Conservation (phyloP, 2,113 vertebrate genomes). For the Symphodus melops region DNA sequence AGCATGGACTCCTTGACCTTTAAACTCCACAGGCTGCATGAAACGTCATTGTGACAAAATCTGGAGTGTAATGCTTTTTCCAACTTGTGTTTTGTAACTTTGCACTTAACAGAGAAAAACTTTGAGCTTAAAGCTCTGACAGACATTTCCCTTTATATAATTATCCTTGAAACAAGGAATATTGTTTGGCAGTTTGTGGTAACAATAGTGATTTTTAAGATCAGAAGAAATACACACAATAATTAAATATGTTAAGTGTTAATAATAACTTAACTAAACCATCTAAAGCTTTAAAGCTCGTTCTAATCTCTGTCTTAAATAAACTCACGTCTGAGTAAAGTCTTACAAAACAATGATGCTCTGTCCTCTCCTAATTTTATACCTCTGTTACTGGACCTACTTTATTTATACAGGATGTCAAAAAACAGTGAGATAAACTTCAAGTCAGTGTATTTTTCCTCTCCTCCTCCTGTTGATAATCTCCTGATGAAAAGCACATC, state of each 20-base stretch:
- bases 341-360: neutral
- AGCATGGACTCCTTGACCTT: conserved; percentile 31
- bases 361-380: conserved; percentile 21
- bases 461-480: conserved; percentile 49
- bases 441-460: conserved; percentile 22
- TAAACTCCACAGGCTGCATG: neutral
- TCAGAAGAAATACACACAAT: neutral
- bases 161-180: conserved; percentile 3
- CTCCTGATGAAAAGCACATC: conserved; percentile 68
- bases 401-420: conserved; percentile 16
- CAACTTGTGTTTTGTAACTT: too few species aligned
- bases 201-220: conserved; percentile 13
- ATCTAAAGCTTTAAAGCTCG: conserved; percentile 10
- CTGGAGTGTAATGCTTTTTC: too few species aligned
- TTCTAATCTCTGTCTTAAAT: conserved; percentile 13
- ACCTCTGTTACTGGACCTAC: conserved; percentile 19
- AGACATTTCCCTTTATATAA: neutral
- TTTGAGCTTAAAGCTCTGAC: too few species aligned
- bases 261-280: conserved; percentile 12
- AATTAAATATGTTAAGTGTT: neutral
- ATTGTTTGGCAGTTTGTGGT: neutral
- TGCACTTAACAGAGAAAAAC: too few species aligned
- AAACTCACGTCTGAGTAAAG: conserved; percentile 1
- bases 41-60: too few species aligned
- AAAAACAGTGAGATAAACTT: conserved; percentile 34